These are phyloP conservation scores for Oryzias melastigma DNA, from an alignment of 2,113 vertebrate genomes.

Conservation along the genomic window DNA sequence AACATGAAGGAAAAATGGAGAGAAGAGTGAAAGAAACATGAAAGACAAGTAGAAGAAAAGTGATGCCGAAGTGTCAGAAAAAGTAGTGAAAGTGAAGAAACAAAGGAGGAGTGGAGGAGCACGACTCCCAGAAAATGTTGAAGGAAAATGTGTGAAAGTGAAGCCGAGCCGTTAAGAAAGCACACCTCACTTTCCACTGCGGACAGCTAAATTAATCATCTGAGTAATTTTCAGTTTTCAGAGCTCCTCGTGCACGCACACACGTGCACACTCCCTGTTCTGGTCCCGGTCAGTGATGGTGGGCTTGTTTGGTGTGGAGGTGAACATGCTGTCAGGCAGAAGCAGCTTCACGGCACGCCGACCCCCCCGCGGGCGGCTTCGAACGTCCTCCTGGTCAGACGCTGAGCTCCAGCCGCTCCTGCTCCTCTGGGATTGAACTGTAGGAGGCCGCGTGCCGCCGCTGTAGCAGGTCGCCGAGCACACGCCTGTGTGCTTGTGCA, in stretches of 20 bases:
- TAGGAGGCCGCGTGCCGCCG: slow-evolving; percentile 12
- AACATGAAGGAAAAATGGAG: too few relatives aligned
- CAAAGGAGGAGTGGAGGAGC: too few relatives aligned
- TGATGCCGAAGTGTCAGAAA: too few relatives aligned
- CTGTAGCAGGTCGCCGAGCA: slow-evolving; percentile 22
- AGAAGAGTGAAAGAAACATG: too few relatives aligned
- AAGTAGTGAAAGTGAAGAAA: background rate
- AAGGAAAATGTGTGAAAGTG: background rate
- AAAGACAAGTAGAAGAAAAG: background rate
- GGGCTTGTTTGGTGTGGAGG: slow-evolving; percentile 86
- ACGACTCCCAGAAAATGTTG: background rate
- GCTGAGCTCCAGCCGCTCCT: slow-evolving; percentile 47
- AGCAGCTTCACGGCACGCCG: too few relatives aligned
- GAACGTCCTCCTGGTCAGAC: too few relatives aligned
- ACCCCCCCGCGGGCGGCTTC: too few relatives aligned
- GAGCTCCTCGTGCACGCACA: slow-evolving; percentile 9
- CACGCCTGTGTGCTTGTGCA: slow-evolving; percentile 41
- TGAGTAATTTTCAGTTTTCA: slow-evolving; percentile 5
- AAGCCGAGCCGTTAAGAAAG: background rate
- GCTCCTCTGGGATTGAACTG: slow-evolving; percentile 13
- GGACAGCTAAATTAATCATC: slow-evolving; percentile 3
- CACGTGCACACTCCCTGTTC: slow-evolving; percentile 7
- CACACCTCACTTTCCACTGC: background rate
- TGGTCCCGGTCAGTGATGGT: slow-evolving; percentile 50
- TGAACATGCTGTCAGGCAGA: slow-evolving; percentile 83